phyloP scores from a whole-genome alignment of 1,140 invertebrate species.

The Lycorma delicatula region DNA sequence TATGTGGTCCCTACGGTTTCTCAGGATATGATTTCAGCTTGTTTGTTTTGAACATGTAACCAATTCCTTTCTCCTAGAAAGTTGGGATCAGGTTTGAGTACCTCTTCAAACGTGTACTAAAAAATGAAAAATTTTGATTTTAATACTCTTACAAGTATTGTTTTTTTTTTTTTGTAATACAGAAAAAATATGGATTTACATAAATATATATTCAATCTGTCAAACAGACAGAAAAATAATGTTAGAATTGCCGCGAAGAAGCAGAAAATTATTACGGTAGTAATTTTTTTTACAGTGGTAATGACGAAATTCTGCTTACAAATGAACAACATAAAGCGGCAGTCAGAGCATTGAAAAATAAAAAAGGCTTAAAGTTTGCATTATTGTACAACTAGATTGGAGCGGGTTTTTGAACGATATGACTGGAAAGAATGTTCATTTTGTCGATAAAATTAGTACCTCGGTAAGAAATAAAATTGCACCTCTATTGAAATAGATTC shows the following conservation, averaged over 20 bases:
- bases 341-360: conserved; percentile 6
- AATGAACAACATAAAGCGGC: background rate
- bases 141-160: background rate
- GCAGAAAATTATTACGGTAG: background rate
- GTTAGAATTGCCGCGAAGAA: background rate
- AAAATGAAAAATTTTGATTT: background rate
- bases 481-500: background rate
- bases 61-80: too few relatives aligned
- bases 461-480: background rate
- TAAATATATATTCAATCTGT: background rate
- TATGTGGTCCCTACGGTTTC: too few relatives aligned
- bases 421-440: background rate
- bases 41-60: too few relatives aligned
- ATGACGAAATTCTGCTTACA: background rate
- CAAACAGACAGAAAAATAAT: conserved; percentile 1
- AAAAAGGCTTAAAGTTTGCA: background rate
- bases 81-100: background rate
- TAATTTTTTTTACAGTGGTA: background rate
- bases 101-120: too few relatives aligned
- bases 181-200: background rate
- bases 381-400: background rate
- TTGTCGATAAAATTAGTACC: background rate
- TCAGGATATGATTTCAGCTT: too few relatives aligned
- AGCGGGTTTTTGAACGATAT: background rate
- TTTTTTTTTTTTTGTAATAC: background rate